Evolutionary conservation across 2,888 invertebrate genomes (phyloP).

Genomic region (Nipponacmea schrenckii): DNA sequence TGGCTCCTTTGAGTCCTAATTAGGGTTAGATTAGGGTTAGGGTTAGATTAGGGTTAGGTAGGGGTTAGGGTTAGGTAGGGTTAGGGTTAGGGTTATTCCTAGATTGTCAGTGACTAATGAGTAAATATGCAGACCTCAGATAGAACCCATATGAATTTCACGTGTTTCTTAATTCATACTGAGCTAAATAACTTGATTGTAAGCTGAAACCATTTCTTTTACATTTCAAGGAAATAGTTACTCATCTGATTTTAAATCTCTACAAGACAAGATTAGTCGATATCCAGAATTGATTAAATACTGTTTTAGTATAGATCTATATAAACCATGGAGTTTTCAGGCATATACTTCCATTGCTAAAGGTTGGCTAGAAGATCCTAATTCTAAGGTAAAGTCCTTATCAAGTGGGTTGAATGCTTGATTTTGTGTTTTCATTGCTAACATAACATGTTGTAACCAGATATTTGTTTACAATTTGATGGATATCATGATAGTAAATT

Average conservation of each 20-base stretch:
- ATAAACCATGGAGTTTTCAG: conserved; percentile 58
- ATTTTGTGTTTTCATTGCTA: background rate
- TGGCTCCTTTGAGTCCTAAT: too few relatives aligned
- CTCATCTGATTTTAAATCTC: conserved; percentile 46
- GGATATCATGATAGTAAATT: too few relatives aligned
- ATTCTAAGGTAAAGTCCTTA: conserved; percentile 49
- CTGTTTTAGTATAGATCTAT: conserved; percentile 57
- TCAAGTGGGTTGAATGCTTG: too few relatives aligned
- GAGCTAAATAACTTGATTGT: too few relatives aligned
- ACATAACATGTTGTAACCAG: background rate
- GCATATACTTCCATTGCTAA: conserved; percentile 56
- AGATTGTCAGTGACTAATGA: too few relatives aligned
- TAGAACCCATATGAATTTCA: background rate
- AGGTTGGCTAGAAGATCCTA: conserved; percentile 54
- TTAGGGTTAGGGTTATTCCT: too few relatives aligned
- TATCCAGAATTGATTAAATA: conserved; percentile 58
- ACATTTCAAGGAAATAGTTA: conserved; percentile 51
- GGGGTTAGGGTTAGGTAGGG: too few relatives aligned
- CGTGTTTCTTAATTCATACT: too few relatives aligned
- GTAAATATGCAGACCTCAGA: too few relatives aligned
- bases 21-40: too few relatives aligned
- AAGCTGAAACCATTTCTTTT: too few relatives aligned
- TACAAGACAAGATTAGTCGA: conserved; percentile 45
- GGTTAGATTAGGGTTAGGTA: too few relatives aligned
- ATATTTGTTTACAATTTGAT: background rate